phyloP scores from a whole-genome alignment of 2,113 vertebrate species.

The Galemys pyrenaicus region DNA sequence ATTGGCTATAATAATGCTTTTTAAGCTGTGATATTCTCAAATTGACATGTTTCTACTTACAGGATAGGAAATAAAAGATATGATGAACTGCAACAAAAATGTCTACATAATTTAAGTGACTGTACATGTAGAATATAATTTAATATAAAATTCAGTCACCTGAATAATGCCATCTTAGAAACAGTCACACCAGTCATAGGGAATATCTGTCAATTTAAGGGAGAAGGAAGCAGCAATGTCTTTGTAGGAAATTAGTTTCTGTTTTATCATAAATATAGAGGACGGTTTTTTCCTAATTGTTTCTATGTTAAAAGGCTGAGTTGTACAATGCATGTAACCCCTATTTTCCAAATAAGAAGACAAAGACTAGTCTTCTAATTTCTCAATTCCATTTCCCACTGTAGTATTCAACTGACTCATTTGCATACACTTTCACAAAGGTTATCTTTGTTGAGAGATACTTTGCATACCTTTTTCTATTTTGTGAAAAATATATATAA shows the following conservation, averaged over 20 bases:
- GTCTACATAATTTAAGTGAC: conserved; percentile 1
- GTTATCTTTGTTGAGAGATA: not conserved
- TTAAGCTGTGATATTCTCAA: conserved; percentile 27
- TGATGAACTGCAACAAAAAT: conserved; percentile 21
- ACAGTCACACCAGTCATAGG: not conserved
- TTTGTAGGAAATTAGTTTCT: not conserved
- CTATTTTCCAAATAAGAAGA: not conserved
- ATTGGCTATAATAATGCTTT: conserved; percentile 40
- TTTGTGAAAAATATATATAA: not conserved
- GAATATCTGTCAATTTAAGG: not conserved
- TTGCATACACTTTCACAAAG: not conserved
- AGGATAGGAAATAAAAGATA: conserved; percentile 15
- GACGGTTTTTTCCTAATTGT: not conserved
- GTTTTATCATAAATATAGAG: not conserved
- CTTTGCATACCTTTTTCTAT: not conserved
- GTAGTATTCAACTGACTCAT: not conserved
- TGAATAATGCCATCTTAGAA: conserved; percentile 36
- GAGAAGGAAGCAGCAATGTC: not conserved
- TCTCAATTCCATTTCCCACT: not conserved
- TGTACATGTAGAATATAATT: not conserved
- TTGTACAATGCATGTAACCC: not conserved
- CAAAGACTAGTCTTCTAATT: not conserved
- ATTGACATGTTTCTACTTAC: conserved; percentile 21
- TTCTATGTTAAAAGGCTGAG: not conserved
- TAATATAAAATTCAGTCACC: conserved; percentile 31